Conservation (phyloP, 1,140 invertebrate species). For the Coenobita brevimanus region DNA sequence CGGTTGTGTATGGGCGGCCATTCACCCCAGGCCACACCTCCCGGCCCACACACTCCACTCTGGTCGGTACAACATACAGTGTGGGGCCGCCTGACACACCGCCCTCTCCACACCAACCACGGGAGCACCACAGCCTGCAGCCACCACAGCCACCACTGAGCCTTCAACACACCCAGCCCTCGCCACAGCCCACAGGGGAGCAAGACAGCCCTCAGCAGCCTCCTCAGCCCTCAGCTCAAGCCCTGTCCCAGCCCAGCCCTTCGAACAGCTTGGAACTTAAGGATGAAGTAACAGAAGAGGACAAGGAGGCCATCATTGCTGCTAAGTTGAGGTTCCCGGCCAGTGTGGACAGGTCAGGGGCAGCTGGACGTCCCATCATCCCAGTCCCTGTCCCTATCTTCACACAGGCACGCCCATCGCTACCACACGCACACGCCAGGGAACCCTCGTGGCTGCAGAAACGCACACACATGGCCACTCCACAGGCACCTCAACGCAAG, state of each 20-base stretch:
- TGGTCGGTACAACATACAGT: too few relatives aligned
- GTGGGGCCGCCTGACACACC: too few relatives aligned
- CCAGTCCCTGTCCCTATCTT: constrained; percentile 38
- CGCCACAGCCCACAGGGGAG: background rate
- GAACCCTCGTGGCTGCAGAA: background rate
- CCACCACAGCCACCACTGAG: too few relatives aligned
- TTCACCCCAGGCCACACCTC: background rate
- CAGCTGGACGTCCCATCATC: constrained; percentile 1
- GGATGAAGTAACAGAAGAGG: constrained; percentile 33
- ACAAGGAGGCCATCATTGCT: constrained; percentile 53
- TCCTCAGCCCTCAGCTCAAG: background rate
- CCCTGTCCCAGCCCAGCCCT: background rate
- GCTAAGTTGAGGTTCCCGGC: constrained; percentile 45
- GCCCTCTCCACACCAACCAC: too few relatives aligned
- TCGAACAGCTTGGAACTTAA: background rate
- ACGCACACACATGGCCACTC: background rate
- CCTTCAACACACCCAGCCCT: too few relatives aligned
- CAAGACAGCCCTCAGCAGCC: background rate
- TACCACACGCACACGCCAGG: too few relatives aligned
- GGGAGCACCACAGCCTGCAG: too few relatives aligned
- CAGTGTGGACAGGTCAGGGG: background rate
- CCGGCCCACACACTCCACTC: too few relatives aligned
- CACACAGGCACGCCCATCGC: background rate
- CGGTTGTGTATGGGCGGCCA: constrained; percentile 2
- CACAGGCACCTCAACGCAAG: background rate